Base-by-base conservation (phyloP, 1,140 invertebrate genomes). In the Penaeus vannamei region DNA sequence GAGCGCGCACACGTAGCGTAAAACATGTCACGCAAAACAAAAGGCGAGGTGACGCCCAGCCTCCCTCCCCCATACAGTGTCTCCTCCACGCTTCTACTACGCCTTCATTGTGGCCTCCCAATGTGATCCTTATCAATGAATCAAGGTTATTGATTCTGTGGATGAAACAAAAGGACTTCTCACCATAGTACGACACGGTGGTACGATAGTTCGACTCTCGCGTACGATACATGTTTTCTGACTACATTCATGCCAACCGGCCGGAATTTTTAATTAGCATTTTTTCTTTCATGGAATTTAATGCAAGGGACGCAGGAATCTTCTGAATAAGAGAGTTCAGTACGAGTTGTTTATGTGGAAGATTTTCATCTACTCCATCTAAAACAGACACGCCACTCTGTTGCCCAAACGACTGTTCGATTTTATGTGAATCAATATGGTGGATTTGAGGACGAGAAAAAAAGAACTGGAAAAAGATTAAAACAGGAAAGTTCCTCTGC, bases 81-180 rank as follows among this genome's bases (percentile, higher is more conserved):
- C 82, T 26, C 82, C 22, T 1, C 26, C 64, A 23, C 46, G 26
- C 72, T 80, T 60, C 36, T 79, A 59, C 53, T 60, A 32, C 29
- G 69, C 53, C 53, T 80, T 86, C 85, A 60, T 85, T 85, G 46
- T 66, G 72, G 19, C 32, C 62, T 85, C 46, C 76, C 64, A 60
- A 85, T 85, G 87, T 85, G 83, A 89, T 89, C 80, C 85, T 89
- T 89, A 89, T 89, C 87, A 89, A 89, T 89, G 87, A 89, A 89
- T 89, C 87, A 84, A 87, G 79, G 69, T 26, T 81, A 87, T 87
- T 82, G 86, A 87, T 82, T 82, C 79, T 82, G 62, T 32, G 79
- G 64, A 7, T 83, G 76, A 82, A 72, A 87, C 86, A 87, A 87
- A 82, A 80, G 79, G 66, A 8, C 53, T 59, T 19, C 7, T 19